Evolutionary conservation across 2,888 invertebrate genomes (phyloP), one percentile per base, ranked within the genome.

Genomic region (Lasiommata megera): DNA sequence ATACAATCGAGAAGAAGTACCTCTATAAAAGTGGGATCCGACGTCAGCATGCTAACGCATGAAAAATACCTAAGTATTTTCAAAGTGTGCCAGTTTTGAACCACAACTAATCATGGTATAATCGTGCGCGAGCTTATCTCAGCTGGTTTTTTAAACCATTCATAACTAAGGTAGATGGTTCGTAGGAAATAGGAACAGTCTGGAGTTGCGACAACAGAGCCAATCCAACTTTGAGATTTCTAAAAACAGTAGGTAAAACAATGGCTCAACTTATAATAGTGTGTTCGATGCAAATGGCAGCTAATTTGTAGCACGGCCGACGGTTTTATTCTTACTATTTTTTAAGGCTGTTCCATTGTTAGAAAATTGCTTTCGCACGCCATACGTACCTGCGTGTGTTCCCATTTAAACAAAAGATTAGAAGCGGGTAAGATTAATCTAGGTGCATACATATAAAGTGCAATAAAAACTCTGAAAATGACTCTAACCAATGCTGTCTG

Each of bases 281-380:
- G 81, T 85, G 82, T 81, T 82, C 77, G 76, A 74, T 88, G 88
- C 84, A 80, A 86, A 84, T 88, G 88, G 88, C 88, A 88, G 88
- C 81, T 88, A 88, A 88, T 88, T 88, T 82, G 84, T 84, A 83
- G 72, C 75, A 71, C 70, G 67, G 74, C 77, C 79, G 76, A 75
- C 77, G 61, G n/a, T 48, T 71, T 71, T 70, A 79, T 78, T 84
- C 82, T 82, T 82, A 79, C 79, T 74, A 79, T 78, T 74, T 82
- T 84, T 85, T 81, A 80, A 28, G 44, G 28, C 80, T 76, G 67
- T 75, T 71, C 78, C 79, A 75, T 73, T 77, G 16, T 81, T 82
- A 52, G 36, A 16, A 50, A 50, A 52, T 52, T 52, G 29, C 52
- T 52, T 40, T 41, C 31, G 16, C 16, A 9, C 16, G 46, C 46